A percentile compares a stretch with the other conserved stretches of the same genome.
Conservation (phyloP, 2,888 invertebrate species). For the Macaria liturata region DNA sequence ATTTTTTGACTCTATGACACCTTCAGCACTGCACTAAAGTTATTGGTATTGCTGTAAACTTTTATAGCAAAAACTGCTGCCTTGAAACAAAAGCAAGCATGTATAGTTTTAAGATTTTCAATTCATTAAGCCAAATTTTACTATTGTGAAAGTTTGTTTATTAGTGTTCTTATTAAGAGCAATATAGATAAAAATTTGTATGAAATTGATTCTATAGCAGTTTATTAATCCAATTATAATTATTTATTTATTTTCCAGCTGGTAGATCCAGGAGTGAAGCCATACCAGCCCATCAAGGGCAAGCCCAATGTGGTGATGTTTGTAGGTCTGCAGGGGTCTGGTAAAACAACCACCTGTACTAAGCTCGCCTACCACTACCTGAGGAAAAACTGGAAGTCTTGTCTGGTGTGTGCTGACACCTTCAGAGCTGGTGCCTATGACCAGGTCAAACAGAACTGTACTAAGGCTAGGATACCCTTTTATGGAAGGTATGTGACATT, state of each 20-base stretch:
- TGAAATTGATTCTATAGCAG: no score
- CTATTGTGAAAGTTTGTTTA: no score
- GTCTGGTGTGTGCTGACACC: slow-evolving; percentile 99
- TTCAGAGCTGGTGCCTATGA: slow-evolving; percentile 99
- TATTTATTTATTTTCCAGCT: slow-evolving; percentile 82
- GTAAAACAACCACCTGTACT: slow-evolving; percentile 99
- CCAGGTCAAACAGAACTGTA: slow-evolving; percentile 99
- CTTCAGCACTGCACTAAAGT: no score
- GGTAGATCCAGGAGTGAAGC: slow-evolving; percentile 98
- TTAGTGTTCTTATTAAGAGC: no score
- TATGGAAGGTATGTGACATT: slow-evolving; percentile 91
- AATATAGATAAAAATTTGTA: no score
- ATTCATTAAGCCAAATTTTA: no score
- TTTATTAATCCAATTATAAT: no score
- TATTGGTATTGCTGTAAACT: no score
- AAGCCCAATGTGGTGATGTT: slow-evolving; percentile 99
- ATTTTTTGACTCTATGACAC: no score
- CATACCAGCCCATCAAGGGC: slow-evolving; percentile 97
- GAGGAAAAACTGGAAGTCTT: slow-evolving; percentile 99
- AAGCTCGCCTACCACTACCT: slow-evolving; percentile 99
- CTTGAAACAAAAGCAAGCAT: no score
- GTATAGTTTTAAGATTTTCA: no score
- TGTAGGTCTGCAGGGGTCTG: slow-evolving; percentile 99
- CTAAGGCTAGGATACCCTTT: slow-evolving; percentile 99
- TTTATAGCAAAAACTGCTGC: no score